phyloP scores from a whole-genome alignment of 2,113 vertebrate genomes.

The Cryptoleucopteryx plumbea region DNA sequence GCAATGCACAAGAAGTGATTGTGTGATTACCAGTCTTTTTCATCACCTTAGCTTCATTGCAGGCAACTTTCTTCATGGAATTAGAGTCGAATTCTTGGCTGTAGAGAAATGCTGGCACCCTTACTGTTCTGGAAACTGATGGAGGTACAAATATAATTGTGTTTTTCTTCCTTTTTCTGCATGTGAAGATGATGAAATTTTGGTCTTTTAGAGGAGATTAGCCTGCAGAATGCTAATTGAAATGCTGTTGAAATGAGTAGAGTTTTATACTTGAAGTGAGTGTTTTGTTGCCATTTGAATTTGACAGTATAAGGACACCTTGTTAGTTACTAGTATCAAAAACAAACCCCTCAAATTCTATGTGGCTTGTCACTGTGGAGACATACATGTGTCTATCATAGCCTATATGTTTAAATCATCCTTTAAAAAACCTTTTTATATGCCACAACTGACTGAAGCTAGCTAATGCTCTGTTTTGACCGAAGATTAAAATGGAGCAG shows the following conservation, averaged over 20 bases:
- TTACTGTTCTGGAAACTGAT: not conserved
- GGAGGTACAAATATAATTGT: not conserved
- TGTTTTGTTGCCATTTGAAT: not conserved
- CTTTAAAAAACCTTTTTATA: not conserved
- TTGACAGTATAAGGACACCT: not conserved
- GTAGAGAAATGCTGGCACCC: not conserved
- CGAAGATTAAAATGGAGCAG: not conserved
- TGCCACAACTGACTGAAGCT: not conserved
- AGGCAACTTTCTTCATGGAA: not conserved
- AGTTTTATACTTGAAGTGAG: not conserved
- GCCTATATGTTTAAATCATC: not conserved
- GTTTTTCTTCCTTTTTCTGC: not conserved
- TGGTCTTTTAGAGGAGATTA: not conserved
- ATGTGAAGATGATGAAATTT: not conserved
- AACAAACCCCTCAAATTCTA: fast-evolving
- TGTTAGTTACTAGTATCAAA: not conserved
- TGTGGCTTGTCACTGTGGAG: not conserved
- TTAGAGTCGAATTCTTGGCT: not conserved
- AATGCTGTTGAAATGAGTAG: not conserved
- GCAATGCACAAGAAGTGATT: not conserved
- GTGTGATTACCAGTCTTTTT: not conserved
- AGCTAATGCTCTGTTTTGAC: not conserved
- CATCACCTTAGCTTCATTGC: not conserved
- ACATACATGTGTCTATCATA: not conserved
- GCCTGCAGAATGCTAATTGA: not conserved